Conservation (phyloP, 1,140 invertebrate species). For the Caenorhabditis latens region DNA sequence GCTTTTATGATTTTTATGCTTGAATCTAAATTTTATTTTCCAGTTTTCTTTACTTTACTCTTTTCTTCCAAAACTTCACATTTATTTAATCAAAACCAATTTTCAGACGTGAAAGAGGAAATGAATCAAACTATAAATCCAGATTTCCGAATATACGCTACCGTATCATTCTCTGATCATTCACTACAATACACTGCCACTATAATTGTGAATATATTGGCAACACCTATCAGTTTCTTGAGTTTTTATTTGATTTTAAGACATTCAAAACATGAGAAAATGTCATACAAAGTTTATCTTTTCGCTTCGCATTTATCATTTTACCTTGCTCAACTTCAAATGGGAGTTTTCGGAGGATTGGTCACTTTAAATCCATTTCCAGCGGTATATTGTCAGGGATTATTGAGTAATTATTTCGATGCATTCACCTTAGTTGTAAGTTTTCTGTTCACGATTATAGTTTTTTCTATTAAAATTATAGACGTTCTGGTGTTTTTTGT, state of each 20-base stretch:
- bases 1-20: no score
- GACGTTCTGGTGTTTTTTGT: background rate
- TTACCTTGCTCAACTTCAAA: background rate
- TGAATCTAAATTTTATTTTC: no score
- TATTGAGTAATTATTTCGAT: background rate
- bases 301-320: background rate
- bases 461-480: background rate
- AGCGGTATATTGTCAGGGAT: background rate
- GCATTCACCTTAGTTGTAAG: background rate
- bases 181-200: background rate
- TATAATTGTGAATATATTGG: background rate
- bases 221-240: background rate
- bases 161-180: background rate
- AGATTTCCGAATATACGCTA: background rate
- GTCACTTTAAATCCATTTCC: background rate
- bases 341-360: background rate
- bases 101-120: no score
- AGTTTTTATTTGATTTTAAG: background rate
- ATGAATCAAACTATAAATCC: background rate
- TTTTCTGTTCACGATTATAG: background rate
- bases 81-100: no score
- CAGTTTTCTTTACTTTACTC: no score
- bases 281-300: background rate
- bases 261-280: background rate
- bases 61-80: no score